Conservation (phyloP, 2,113 vertebrate genomes). For the Hippocampus barbouri region DNA sequence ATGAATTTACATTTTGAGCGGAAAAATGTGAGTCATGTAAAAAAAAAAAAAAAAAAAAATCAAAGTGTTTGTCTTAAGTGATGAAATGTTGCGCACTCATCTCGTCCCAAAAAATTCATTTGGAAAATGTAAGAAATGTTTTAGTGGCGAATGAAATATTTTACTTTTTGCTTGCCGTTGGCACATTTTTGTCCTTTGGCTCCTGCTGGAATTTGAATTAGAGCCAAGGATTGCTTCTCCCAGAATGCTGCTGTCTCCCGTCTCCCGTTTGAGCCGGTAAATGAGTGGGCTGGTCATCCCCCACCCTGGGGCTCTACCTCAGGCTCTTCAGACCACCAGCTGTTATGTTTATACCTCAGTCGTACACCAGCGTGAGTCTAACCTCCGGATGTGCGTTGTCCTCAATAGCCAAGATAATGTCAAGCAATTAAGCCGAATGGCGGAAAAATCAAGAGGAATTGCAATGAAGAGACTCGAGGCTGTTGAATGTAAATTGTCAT, state of each 20-base stretch:
- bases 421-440: conserved; percentile 6
- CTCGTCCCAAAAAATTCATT: background rate
- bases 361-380: conserved; percentile 51
- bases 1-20: too few relatives aligned
- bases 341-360: conserved; percentile 63
- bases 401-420: conserved; percentile 6
- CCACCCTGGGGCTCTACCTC: conserved; percentile 57
- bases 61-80: background rate
- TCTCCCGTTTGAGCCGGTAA: conserved; percentile 60
- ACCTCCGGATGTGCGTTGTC: conserved; percentile 23
- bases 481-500: background rate
- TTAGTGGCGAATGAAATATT: conserved; percentile 34
- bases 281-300: conserved; percentile 64
- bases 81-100: background rate
- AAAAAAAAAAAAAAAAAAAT: too few relatives aligned
- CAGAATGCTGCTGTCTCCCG: conserved; percentile 48
- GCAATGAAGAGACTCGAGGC: background rate
- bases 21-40: too few relatives aligned
- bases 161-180: conserved; percentile 46
- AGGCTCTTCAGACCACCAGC: conserved; percentile 66
- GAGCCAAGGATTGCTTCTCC: conserved; percentile 50
- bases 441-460: background rate
- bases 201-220: conserved; percentile 44
- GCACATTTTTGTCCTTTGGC: conserved; percentile 43
- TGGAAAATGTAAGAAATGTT: conserved; percentile 10